Percentiles rank a stretch among this genome's conserved stretches.
Conservation (phyloP, 2,797 vertebrate species). For the Eupleurogrammus muticus region DNA sequence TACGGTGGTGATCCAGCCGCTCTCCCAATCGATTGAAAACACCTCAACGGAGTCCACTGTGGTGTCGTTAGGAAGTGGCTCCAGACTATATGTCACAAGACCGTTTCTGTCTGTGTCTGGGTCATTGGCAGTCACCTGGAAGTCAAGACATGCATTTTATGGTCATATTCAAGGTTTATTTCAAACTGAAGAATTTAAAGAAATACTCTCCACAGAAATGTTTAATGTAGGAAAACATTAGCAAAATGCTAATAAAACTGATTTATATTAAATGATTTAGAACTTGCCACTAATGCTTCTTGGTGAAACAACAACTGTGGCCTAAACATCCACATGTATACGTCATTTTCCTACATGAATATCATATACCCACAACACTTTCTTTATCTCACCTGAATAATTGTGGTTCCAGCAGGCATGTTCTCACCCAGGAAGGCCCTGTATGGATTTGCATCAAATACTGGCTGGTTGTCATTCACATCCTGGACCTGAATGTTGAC, state of each 20-base stretch:
- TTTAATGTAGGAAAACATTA: no score
- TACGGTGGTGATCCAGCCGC: conserved; percentile 93
- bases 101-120: conserved; percentile 92
- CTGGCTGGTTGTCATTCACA: conserved; percentile 94
- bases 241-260: no score
- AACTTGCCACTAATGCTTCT: no score
- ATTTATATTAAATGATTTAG: no score
- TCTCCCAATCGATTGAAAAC: conserved; percentile 91
- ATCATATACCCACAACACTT: neutral
- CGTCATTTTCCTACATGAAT: neutral
- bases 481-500: conserved; percentile 96
- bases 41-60: conserved; percentile 72
- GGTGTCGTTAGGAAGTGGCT: conserved; percentile 77
- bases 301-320: neutral
- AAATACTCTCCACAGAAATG: neutral
- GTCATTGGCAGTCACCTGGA: conserved; percentile 95
- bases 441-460: conserved; percentile 96
- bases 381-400: conserved; percentile 87
- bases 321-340: neutral
- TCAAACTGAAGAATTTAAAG: neutral
- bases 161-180: neutral
- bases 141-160: conserved; percentile 65
- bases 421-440: conserved; percentile 94
- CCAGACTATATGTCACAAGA: conserved; percentile 92
- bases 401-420: conserved; percentile 93